Conservation (phyloP, 1,140 invertebrate species). For the Drosophila tropicalis region DNA sequence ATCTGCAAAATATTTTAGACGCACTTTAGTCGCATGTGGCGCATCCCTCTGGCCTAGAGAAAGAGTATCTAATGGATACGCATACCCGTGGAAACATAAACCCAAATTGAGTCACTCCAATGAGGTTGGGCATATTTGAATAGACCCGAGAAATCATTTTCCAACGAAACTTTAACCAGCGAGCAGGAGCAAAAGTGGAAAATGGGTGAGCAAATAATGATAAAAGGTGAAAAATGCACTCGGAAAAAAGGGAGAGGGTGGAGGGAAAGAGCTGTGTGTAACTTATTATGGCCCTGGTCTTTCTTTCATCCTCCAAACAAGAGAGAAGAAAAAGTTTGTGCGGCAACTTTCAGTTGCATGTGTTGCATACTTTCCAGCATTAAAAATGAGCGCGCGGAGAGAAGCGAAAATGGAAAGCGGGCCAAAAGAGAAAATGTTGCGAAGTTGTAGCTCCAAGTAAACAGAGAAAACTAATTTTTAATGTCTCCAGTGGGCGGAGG, state of each 20-base stretch:
- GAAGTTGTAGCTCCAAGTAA: slow-evolving; percentile 48
- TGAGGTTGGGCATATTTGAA: slow-evolving; percentile 26
- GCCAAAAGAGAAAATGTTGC: slow-evolving; percentile 26
- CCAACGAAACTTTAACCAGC: slow-evolving; percentile 12
- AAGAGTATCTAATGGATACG: slow-evolving; percentile 44
- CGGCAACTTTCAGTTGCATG: slow-evolving; percentile 66
- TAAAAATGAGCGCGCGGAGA: slow-evolving; percentile 26
- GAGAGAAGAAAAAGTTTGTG: slow-evolving; percentile 40
- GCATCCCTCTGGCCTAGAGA: slow-evolving; percentile 25
- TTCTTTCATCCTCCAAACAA: background rate
- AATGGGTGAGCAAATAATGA: slow-evolving; percentile 51
- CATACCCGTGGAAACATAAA: slow-evolving; percentile 18
- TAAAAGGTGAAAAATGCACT: slow-evolving; percentile 56
- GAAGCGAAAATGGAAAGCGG: slow-evolving; percentile 7
- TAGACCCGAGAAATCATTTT: slow-evolving; percentile 42
- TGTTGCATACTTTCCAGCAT: slow-evolving; percentile 56
- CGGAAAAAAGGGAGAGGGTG: background rate
- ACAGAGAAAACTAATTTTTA: slow-evolving; percentile 67
- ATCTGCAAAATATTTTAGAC: slow-evolving; percentile 64
- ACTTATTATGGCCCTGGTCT: slow-evolving; percentile 45
- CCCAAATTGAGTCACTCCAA: slow-evolving; percentile 53
- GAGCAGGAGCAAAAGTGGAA: background rate
- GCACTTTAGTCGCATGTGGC: slow-evolving; percentile 30
- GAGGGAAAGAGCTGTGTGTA: slow-evolving; percentile 28
- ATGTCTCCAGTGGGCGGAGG: slow-evolving; percentile 25